Evolutionary conservation across 2,113 vertebrate species (phyloP).

Genomic region (Lepidothrix coronata): DNA sequence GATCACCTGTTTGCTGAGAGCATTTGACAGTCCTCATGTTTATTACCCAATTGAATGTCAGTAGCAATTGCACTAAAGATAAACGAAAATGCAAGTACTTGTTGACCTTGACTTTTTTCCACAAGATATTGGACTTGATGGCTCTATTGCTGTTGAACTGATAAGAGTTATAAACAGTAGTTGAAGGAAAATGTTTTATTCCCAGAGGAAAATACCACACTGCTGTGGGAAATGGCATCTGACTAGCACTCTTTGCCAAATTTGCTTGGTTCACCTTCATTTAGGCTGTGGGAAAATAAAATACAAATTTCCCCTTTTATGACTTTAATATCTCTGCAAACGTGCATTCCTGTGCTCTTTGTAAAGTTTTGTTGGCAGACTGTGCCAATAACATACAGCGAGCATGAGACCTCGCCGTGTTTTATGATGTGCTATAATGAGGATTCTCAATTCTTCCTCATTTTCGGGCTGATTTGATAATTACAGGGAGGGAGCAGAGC

Average conservation of each 20-base stretch:
- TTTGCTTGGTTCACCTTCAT: constrained; percentile 75
- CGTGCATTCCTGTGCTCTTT: constrained; percentile 50
- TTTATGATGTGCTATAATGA: constrained; percentile 62
- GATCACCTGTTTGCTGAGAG: constrained; percentile 81
- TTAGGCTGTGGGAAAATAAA: constrained; percentile 79
- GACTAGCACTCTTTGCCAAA: constrained; percentile 72
- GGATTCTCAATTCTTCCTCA: constrained; percentile 60
- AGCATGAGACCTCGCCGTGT: neutral
- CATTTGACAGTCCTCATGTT: constrained; percentile 81
- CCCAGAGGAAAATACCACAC: constrained; percentile 82
- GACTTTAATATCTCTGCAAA: constrained; percentile 63
- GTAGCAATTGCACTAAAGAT: constrained; percentile 81
- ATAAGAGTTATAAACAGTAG: constrained; percentile 85
- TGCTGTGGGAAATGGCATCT: constrained; percentile 83
- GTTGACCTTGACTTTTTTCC: constrained; percentile 85
- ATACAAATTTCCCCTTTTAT: constrained; percentile 61
- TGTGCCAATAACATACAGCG: neutral
- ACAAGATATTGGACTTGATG: constrained; percentile 83
- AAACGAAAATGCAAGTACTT: constrained; percentile 84
- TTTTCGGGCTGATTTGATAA: constrained; percentile 63
- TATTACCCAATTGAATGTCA: constrained; percentile 82
- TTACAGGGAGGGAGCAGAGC: constrained; percentile 55
- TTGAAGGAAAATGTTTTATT: constrained; percentile 89
- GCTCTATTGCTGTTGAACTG: constrained; percentile 84
- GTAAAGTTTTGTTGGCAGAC: constrained; percentile 36